Percentiles rank a stretch among this genome's conserved stretches.
Conservation (phyloP, 2,797 vertebrate genomes). For the Eulemur albifrons region DNA sequence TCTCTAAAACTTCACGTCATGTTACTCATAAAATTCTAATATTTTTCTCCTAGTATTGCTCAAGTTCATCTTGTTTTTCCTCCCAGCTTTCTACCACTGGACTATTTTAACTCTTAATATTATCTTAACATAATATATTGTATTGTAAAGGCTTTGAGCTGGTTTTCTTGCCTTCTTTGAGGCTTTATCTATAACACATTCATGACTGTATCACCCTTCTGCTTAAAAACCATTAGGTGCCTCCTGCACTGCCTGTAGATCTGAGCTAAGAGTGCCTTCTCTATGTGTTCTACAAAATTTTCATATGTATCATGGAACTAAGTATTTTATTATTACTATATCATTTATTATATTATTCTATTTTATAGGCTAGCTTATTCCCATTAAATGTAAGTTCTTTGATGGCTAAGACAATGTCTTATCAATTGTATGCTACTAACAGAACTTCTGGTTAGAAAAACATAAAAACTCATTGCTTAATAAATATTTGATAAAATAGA, state of each 20-base stretch:
- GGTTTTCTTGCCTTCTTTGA: neutral
- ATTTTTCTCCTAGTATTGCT: neutral
- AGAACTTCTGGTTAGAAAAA: neutral
- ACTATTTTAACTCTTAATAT: neutral
- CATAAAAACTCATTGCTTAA: neutral
- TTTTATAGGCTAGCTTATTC: neutral
- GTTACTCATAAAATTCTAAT: neutral
- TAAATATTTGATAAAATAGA: neutral
- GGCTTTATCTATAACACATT: neutral
- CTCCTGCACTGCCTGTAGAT: neutral
- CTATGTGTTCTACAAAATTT: neutral
- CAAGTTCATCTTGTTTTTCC: neutral
- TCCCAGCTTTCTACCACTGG: neutral
- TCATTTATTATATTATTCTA: neutral
- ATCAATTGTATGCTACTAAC: neutral
- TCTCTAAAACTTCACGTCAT: neutral
- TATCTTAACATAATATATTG: neutral
- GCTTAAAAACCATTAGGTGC: neutral
- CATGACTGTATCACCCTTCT: neutral
- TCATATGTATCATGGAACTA: neutral
- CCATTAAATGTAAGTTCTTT: neutral
- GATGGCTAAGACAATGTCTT: neutral
- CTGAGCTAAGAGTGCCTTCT: neutral
- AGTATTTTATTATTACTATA: neutral
- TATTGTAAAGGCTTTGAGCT: neutral